phyloP scores from a whole-genome alignment of 2,797 vertebrate genomes.

The Molossus alvarezi region DNA sequence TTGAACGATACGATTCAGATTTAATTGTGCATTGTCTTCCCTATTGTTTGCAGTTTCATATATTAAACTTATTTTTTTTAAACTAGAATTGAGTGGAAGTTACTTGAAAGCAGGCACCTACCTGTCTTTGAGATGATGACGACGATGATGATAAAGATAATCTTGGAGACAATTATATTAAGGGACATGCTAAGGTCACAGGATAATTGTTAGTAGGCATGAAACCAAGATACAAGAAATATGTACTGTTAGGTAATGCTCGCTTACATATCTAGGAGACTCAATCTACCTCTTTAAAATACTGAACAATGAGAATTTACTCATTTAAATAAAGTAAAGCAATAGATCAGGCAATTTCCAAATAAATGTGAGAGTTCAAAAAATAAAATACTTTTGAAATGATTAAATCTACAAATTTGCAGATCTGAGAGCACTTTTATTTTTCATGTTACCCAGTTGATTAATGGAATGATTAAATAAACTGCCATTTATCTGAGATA shows the following conservation, averaged over 20 bases:
- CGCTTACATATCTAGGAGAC: neutral
- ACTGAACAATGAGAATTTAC: neutral
- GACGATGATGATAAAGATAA: neutral
- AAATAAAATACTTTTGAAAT: conserved; percentile 66
- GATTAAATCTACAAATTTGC: neutral
- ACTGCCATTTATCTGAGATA: neutral
- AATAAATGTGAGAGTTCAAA: neutral
- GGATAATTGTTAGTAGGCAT: neutral
- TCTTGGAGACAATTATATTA: neutral
- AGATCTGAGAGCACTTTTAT: neutral
- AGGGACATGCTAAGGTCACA: neutral
- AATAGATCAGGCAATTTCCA: neutral
- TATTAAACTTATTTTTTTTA: neutral
- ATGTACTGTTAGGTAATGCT: neutral
- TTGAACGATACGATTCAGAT: neutral
- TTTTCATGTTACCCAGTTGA: neutral
- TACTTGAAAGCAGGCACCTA: neutral
- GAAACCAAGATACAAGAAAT: neutral
- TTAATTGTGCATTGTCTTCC: neutral
- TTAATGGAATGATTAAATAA: conserved; percentile 28
- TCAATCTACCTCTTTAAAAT: neutral
- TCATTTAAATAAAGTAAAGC: conserved; percentile 37
- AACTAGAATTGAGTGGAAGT: neutral
- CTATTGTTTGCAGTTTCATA: neutral
- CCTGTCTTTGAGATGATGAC: neutral